Evolutionary conservation across 2,797 vertebrate genomes (phyloP).

Genomic region (Saguinus oedipus): DNA sequence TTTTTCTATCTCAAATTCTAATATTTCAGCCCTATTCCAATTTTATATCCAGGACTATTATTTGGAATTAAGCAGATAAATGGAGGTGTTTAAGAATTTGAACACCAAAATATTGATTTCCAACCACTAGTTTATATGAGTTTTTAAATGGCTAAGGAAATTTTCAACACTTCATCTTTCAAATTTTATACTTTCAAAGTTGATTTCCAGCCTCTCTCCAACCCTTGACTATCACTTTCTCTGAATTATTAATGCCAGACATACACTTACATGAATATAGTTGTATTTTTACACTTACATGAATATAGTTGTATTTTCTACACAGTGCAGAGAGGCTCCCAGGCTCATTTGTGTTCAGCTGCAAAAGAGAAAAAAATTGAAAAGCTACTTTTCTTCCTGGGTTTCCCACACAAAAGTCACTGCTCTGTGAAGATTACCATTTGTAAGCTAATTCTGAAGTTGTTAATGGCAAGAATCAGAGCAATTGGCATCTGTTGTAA

Average conservation of each 20-base stretch:
- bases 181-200: conserved; percentile 47
- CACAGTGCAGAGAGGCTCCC: not conserved
- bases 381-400: conserved; percentile 26
- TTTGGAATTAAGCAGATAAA: conserved; percentile 29
- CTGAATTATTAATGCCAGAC: conserved; percentile 65
- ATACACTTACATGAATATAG: conserved; percentile 34
- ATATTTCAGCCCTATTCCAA: not conserved
- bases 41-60: not conserved
- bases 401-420: conserved; percentile 50
- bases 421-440: conserved; percentile 39
- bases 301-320: conserved; percentile 51
- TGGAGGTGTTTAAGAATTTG: not conserved
- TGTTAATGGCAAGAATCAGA: conserved; percentile 69
- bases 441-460: conserved; percentile 67
- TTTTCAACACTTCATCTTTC: conserved; percentile 49
- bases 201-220: conserved; percentile 53
- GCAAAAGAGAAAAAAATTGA: not conserved
- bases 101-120: not conserved
- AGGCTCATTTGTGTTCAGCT: conserved; percentile 27
- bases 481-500: conserved; percentile 51
- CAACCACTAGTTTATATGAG: not conserved
- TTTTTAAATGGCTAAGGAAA: conserved; percentile 51
- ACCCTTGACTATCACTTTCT: conserved; percentile 17
- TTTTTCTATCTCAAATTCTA: conserved; percentile 35
- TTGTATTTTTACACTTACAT: conserved; percentile 46